Base-by-base conservation (phyloP, 2,113 vertebrate species). In the Notothenia rossii region DNA sequence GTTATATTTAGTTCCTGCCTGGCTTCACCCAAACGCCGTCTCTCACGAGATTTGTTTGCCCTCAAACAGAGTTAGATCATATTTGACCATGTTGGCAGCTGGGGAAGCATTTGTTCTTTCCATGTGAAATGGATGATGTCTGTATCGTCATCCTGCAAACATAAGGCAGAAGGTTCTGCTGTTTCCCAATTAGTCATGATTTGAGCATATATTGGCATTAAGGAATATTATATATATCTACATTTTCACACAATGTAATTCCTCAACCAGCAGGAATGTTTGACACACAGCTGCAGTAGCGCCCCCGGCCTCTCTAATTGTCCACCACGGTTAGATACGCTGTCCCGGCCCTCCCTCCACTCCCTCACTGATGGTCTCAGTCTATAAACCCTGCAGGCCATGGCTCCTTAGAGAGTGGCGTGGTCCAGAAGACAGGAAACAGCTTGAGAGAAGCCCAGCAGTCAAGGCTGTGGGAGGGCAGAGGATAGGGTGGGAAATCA, bases 361-460 rank as follows among this genome's bases (percentile, higher is more conserved):
- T 40, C 36, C 36, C 36, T 71, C 73, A 59, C 72, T 75, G 61
- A 81, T 76, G 77, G 29, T 83, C 65, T 86, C 68, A 66, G 69
- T 76, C 81, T 76, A 4, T 83, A 81, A 87, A 60, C 80, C 83
- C 86, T 71, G 74, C 83, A 85, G 86, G 86, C 91, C 86, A 67
- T 13, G 82, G 64, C 82, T 93, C 91, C 91, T 94, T 85, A 55
- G 94, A 94, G 92, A 94, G 86, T 59, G 11, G 60, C 77, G 73
- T 78, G 63, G 89, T 93, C 92, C 93, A 95, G 90, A 90, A 95
- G 94, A 92, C 95, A 95, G 95, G 95, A 96, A 95, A 90, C 95
- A 95, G 95, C 94, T 95, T 94, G 94, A 93, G 86, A 93, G 91
- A 88, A 93, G 91, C 85, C 91, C 86, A 90, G 82, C 79, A 88